A percentile compares a stretch with the other conserved stretches of the same genome.
phyloP scores from a whole-genome alignment of 2,113 vertebrate genomes.

The Litocranius walleri region DNA sequence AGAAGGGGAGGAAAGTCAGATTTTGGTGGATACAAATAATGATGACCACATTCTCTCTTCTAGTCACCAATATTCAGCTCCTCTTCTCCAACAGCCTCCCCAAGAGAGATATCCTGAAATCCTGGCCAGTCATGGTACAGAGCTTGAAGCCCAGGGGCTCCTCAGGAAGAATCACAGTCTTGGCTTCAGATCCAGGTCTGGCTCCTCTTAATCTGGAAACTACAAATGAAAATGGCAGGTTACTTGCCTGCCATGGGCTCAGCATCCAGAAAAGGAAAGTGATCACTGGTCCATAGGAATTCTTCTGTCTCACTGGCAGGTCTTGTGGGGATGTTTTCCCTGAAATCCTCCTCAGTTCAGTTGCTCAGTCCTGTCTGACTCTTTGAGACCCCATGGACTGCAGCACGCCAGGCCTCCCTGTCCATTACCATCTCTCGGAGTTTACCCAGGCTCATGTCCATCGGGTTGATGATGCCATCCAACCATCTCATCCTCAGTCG shows the following conservation, averaged over 20 bases:
- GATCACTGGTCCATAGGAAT: fast-evolving
- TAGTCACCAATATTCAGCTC: neutral
- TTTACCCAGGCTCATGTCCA: neutral
- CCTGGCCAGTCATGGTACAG: neutral
- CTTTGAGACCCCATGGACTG: neutral
- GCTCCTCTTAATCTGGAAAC: neutral
- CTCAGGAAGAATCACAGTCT: neutral
- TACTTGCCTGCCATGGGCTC: no score
- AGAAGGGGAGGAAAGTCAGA: neutral
- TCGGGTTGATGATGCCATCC: neutral
- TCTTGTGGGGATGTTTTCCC: neutral
- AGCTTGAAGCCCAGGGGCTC: neutral
- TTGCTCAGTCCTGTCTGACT: neutral
- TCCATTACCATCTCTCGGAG: neutral
- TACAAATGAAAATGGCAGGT: neutral
- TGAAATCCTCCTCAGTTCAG: neutral
- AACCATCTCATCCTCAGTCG: fast-evolving
- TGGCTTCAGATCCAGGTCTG: neutral
- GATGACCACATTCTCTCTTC: neutral
- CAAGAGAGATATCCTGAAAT: neutral
- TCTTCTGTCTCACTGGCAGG: neutral
- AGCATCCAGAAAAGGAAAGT: neutral
- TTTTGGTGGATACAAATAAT: neutral
- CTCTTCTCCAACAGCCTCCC: neutral
- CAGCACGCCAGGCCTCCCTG: neutral